Evolutionary conservation across 2,888 invertebrate genomes (phyloP).

Genomic region (Conchocele bisecta): DNA sequence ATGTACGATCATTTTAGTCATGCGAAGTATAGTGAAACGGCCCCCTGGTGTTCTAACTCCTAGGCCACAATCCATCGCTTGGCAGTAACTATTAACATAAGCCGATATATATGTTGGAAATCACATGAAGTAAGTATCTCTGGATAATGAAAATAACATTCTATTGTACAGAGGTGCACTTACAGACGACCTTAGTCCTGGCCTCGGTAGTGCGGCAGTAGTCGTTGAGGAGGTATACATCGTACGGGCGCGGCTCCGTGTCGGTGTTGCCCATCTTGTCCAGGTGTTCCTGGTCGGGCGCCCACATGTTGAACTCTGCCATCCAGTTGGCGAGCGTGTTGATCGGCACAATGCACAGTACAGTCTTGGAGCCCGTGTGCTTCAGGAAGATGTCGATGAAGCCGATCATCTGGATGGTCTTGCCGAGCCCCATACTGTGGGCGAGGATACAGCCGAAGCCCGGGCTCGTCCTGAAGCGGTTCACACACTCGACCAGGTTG

Average conservation of each 20-base stretch:
- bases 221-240: conserved; percentile 95
- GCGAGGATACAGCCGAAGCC: conserved; percentile 99
- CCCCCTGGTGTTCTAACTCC: too few relatives aligned
- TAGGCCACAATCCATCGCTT: too few relatives aligned
- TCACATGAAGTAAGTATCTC: too few relatives aligned
- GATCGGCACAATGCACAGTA: conserved; percentile 98
- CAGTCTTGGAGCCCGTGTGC: conserved; percentile 93
- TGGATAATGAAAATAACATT: background rate
- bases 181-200: conserved; percentile 88
- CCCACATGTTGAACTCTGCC: conserved; percentile 98
- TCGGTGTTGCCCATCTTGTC: conserved; percentile 77
- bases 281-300: conserved; percentile 85
- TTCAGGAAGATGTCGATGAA: conserved; percentile 98
- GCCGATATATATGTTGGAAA: too few relatives aligned
- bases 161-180: conserved; percentile 55
- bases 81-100: too few relatives aligned
- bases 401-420: conserved; percentile 95
- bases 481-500: conserved; percentile 97
- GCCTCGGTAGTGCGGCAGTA: conserved; percentile 95
- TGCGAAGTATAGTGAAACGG: too few relatives aligned
- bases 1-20: too few relatives aligned
- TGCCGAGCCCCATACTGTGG: conserved; percentile 99
- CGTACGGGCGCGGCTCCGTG: conserved; percentile 91
- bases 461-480: conserved; percentile 91
- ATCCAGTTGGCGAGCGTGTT: conserved; percentile 99